Percentiles rank a stretch among this genome's conserved stretches.
phyloP scores from a whole-genome alignment of 2,888 invertebrate genomes.

The Brachypalpus laphriformis region DNA sequence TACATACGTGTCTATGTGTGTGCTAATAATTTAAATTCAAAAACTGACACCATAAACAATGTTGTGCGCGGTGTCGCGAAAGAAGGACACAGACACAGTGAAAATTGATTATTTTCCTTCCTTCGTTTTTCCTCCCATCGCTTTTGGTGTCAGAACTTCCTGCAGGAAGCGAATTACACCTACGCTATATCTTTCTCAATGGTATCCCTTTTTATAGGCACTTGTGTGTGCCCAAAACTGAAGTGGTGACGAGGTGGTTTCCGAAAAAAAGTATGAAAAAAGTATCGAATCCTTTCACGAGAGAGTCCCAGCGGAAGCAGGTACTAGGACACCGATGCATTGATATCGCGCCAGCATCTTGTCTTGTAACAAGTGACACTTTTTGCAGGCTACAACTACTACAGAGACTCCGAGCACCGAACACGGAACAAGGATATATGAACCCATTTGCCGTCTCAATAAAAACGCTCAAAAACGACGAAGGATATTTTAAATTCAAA shows the following conservation, averaged over 20 bases:
- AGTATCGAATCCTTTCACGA: not conserved
- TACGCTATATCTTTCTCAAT: not conserved
- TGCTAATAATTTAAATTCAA: conserved; percentile 67
- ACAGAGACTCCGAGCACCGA: not conserved
- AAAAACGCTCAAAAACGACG: conserved; percentile 29
- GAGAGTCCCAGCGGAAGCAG: conserved; percentile 8
- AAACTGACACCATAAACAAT: conserved; percentile 70
- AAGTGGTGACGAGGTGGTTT: not conserved
- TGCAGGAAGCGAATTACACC: conserved; percentile 10
- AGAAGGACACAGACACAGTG: conserved; percentile 23
- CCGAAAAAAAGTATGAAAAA: not conserved
- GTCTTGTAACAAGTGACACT: conserved; percentile 54
- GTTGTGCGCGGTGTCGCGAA: conserved; percentile 41
- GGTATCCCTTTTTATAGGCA: not conserved
- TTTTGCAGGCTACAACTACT: not conserved
- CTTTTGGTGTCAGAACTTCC: conserved; percentile 57
- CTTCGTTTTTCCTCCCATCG: conserved; percentile 40
- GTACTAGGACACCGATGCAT: conserved; percentile 14
- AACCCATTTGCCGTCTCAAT: conserved; percentile 44
- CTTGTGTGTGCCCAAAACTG: not conserved
- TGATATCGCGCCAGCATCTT: conserved; percentile 45
- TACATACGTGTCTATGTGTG: conserved; percentile 4
- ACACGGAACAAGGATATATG: not conserved
- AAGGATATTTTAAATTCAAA: conserved; percentile 59
- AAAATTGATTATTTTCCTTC: conserved; percentile 66